Evolutionary conservation across 2,797 vertebrate genomes (phyloP).

Genomic region (Thaleichthys pacificus): DNA sequence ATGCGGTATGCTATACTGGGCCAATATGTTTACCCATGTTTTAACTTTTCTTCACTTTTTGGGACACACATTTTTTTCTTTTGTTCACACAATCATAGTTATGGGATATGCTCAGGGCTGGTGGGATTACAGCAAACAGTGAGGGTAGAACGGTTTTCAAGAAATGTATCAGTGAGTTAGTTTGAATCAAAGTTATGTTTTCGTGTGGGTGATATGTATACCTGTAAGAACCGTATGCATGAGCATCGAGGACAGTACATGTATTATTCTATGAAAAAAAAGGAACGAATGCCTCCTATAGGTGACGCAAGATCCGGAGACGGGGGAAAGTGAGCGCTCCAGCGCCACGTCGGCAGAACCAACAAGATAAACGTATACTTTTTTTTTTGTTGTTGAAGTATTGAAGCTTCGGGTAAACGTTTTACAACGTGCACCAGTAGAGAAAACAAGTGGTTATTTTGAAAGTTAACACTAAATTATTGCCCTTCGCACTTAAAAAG

Average conservation of each 20-base stretch:
- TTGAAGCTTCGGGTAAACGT: neutral
- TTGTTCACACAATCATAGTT: too few species aligned
- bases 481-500: neutral
- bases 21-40: too few species aligned
- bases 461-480: neutral
- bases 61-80: too few species aligned
- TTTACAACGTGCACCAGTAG: neutral
- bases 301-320: slow-evolving; percentile 52
- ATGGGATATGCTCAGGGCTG: too few species aligned
- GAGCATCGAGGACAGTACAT: neutral
- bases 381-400: slow-evolving; percentile 11
- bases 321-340: slow-evolving; percentile 1
- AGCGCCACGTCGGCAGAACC: slow-evolving; percentile 77
- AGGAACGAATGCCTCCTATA: slow-evolving; percentile 10
- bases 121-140: too few species aligned
- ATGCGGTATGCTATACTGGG: too few species aligned
- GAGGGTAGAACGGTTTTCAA: too few species aligned
- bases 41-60: too few species aligned
- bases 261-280: neutral
- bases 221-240: too few species aligned
- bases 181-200: too few species aligned
- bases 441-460: neutral
- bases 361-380: slow-evolving; percentile 11
- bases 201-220: too few species aligned
- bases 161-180: too few species aligned